Evolutionary conservation across 2,888 invertebrate species (phyloP), one percentile per base, ranked within the genome.

Genomic region (Drepana falcataria): DNA sequence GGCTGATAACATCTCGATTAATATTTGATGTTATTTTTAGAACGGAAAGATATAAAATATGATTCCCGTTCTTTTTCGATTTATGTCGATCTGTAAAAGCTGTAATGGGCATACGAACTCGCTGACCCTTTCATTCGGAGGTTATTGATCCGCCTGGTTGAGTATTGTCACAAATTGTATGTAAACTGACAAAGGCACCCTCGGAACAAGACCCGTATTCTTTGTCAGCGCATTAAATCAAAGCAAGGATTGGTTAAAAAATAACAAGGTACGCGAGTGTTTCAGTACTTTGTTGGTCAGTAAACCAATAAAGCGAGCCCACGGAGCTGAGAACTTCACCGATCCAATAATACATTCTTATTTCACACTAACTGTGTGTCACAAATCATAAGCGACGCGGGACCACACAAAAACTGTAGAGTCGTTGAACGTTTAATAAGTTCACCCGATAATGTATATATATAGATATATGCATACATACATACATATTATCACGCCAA

Each of bases 341-440:
- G 69, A 74, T 70, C 79, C 75, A 73, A 79, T 80, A 81, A 81
- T 81, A 81, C 79, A 81, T 81, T 81, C 80, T 79, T 81, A 80
- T 81, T 78, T 79, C 75, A 75, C 73, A 75, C 76, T 75, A 66
- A 64, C 61, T 55, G 56, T 55, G 41, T 53, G 61, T 37, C 51
- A 35, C 49, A 54, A 65, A 59, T 53, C 53, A 51, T n/a, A 48
- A 59, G 57, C 57, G 48, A 53, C 49, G 49, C 55, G 40, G 49
- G 1, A 21, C 52, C 52, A 57, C 51, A 53, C 61, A 53, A 56
- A 59, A 52, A 53, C 53, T 47, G 49, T 52, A 48, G 35, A 35
- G 47, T 53, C 35, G 35, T 35, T 53, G 21, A 21, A 21, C 21
- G 21, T 21, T 21, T 21, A 21, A 21, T 21, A 21, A 21, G 21